Evolutionary conservation across 2,797 vertebrate genomes (phyloP).

Genomic region (Danionella dracula): DNA sequence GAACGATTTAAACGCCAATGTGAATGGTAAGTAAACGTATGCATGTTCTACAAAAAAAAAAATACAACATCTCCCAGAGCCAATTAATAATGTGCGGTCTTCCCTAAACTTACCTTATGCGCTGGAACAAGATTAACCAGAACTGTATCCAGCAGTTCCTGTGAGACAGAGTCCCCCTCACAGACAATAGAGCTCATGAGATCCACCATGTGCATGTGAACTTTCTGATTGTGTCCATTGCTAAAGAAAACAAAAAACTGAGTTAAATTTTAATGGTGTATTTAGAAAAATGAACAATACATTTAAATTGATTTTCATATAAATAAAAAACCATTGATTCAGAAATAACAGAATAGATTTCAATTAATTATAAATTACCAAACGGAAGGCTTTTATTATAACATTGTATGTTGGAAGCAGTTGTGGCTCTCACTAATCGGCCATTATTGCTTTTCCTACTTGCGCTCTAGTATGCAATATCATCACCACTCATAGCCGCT

Average conservation of each 20-base stretch:
- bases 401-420: too few relatives aligned
- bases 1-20: too few relatives aligned
- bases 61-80: background rate
- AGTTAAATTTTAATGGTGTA: too few relatives aligned
- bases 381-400: too few relatives aligned
- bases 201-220: conserved; percentile 99
- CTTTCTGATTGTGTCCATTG: conserved; percentile 98
- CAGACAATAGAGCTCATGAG: conserved; percentile 99
- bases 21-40: background rate
- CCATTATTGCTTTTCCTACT: too few relatives aligned
- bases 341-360: background rate
- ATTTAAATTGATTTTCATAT: too few relatives aligned
- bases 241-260: conserved; percentile 53
- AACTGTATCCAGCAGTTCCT: conserved; percentile 95
- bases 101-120: conserved; percentile 98
- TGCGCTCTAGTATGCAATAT: too few relatives aligned
- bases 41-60: background rate
- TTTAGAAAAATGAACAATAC: too few relatives aligned
- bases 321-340: background rate
- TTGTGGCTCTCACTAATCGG: too few relatives aligned
- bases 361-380: too few relatives aligned
- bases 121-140: conserved; percentile 95
- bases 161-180: conserved; percentile 95
- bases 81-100: too few relatives aligned
- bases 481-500: too few relatives aligned